Evolutionary conservation across 2,113 vertebrate genomes (phyloP).

Genomic region (Macaca fascicularis): DNA sequence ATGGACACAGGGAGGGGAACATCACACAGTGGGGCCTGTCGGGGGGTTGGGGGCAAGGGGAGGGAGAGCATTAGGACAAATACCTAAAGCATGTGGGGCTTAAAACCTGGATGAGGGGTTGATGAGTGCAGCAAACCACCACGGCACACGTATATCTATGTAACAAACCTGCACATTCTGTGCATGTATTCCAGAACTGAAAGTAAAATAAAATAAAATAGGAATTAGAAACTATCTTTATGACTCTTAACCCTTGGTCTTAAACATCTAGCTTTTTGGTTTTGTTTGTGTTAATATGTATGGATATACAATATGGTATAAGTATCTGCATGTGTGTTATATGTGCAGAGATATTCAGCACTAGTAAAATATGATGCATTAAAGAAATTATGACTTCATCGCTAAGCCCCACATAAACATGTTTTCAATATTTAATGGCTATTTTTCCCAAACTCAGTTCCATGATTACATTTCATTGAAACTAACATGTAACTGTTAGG

Average conservation of each 20-base stretch:
- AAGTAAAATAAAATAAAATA: not conserved
- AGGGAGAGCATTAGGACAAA: too few species aligned
- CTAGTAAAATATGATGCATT: not conserved
- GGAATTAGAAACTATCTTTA: not conserved
- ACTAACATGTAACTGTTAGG: constrained; percentile 3
- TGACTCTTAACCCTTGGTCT: not conserved
- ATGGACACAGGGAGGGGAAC: too few species aligned
- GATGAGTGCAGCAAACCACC: too few species aligned
- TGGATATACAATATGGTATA: accelerated
- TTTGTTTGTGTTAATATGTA: not conserved
- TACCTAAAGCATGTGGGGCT: too few species aligned
- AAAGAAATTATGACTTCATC: not conserved
- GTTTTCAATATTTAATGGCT: not conserved
- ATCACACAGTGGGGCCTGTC: too few species aligned
- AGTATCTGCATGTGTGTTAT: not conserved
- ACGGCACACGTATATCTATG: too few species aligned
- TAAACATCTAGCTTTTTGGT: not conserved
- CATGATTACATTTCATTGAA: not conserved
- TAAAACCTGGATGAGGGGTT: too few species aligned
- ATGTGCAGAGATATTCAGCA: not conserved
- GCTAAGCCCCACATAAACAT: not conserved
- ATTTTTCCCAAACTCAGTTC: not conserved
- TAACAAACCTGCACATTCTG: too few species aligned
- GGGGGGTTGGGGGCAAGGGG: too few species aligned
- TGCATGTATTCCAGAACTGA: too few species aligned